Evolutionary conservation across 2,797 vertebrate genomes (phyloP).

Genomic region (Catostomus latipinnis): DNA sequence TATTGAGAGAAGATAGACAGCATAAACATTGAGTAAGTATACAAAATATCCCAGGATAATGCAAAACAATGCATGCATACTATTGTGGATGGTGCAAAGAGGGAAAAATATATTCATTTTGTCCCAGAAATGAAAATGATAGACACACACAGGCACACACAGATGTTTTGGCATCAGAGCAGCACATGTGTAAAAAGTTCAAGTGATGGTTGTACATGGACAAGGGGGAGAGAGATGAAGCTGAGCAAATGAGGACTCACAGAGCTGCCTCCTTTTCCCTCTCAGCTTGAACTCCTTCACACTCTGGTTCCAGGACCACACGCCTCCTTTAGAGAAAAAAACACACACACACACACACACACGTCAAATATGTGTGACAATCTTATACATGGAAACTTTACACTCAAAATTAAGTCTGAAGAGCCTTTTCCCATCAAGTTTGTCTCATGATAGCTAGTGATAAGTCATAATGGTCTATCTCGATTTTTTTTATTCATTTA

Average conservation of each 20-base stretch:
- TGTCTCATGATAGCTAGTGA: too few relatives aligned
- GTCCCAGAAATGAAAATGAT: constrained; percentile 4
- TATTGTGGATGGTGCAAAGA: neutral
- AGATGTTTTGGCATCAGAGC: constrained; percentile 1
- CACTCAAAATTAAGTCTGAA: neutral
- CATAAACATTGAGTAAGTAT: neutral
- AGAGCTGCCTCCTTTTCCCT: constrained; percentile 92
- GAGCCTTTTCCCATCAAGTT: neutral
- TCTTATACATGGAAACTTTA: neutral
- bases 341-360: neutral
- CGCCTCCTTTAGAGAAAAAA: constrained; percentile 80
- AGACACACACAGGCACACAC: constrained; percentile 6
- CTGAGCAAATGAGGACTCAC: constrained; percentile 80
- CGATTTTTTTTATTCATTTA: too few relatives aligned
- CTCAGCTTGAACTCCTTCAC: constrained; percentile 87
- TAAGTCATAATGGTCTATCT: too few relatives aligned
- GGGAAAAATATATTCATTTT: neutral
- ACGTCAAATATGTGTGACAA: too few relatives aligned
- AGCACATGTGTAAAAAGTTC: neutral
- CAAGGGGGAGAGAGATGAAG: constrained; percentile 21
- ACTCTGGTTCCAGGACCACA: constrained; percentile 89
- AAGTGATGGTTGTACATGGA: neutral
- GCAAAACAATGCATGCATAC: neutral
- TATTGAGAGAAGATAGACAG: neutral
- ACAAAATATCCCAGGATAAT: neutral